Percentiles rank a stretch among this genome's conserved stretches.
Conservation (phyloP, 2,888 invertebrate genomes). For the Andrena flavipes region DNA sequence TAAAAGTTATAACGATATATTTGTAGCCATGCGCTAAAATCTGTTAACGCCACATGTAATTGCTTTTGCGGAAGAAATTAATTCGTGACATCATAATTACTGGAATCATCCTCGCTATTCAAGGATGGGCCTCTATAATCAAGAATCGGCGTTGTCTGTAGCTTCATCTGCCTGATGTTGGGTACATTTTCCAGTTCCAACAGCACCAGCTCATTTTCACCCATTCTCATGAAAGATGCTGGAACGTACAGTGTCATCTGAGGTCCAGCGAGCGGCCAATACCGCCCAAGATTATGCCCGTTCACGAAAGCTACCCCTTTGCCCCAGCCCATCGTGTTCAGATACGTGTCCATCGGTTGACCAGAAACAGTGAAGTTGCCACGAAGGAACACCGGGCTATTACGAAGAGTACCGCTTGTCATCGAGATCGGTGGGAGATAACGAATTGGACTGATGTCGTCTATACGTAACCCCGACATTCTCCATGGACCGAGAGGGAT, state of each 20-base stretch:
- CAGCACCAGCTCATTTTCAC: constrained; percentile 87
- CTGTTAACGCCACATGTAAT: too few relatives aligned
- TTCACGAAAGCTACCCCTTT: constrained; percentile 95
- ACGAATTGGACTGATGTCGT: constrained; percentile 56
- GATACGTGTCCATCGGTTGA: constrained; percentile 90
- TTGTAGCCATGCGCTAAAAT: too few relatives aligned
- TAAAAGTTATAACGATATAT: too few relatives aligned
- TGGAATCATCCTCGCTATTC: not conserved
- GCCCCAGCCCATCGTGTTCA: constrained; percentile 93
- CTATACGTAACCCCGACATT: constrained; percentile 70
- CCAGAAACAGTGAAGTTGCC: constrained; percentile 81
- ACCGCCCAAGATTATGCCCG: constrained; percentile 94
- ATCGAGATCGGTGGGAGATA: not conserved
- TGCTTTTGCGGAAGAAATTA: not conserved
- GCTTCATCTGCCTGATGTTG: constrained; percentile 78
- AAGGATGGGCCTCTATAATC: constrained; percentile 3
- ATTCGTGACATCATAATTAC: not conserved
- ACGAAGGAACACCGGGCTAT: constrained; percentile 77
- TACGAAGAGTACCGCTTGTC: constrained; percentile 60
- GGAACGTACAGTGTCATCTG: constrained; percentile 94
- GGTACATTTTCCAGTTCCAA: constrained; percentile 87
- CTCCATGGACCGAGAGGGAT: constrained; percentile 67
- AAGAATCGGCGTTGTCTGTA: constrained; percentile 83
- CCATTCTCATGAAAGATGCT: constrained; percentile 88
- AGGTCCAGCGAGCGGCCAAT: constrained; percentile 93